Base-by-base conservation (phyloP, 2,113 vertebrate species). In the Dicerorhinus sumatrensis region DNA sequence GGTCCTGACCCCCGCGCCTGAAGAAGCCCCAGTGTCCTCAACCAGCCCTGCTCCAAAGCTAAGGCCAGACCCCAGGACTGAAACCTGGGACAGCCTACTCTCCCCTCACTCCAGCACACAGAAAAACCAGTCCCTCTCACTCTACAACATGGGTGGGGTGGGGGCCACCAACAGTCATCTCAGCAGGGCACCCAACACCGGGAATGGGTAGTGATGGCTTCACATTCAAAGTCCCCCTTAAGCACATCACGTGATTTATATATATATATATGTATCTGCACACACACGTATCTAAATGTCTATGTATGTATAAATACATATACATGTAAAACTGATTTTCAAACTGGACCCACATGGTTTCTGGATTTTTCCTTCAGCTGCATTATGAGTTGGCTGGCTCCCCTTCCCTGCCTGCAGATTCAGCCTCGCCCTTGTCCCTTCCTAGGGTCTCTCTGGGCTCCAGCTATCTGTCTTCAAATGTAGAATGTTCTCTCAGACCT, bases 381-480 rank as follows among this genome's bases (percentile, higher is more conserved):
- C 58, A 54, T n/a, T 11, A 54, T n/a, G 48, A 67, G 17, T n/a
- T 72, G 63, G 56, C 93, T 89, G 58, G 77, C 54, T 93, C 31
- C 65, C 69, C 10, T 31, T 36, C 56, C 54, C 36, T 20, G 67
- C 25, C 60, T 54, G 29, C 16, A 84, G 75, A 31, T 70, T 62
- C 86, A 70, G 67, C 46, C 56, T 79, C 48, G 25, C 31, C 58
- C 17, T 10, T 6, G n/a, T 20, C 63, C 92, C 70, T 33, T 70
- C 77, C 70, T 33, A 27, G 73, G 63, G n/a, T 39, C 42, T 29
- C 56, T 31, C 81, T 54, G 56, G 72, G 67, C 29, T 69, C 76
- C 8, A 14, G 76, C 54, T 76, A 62, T 67, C 60, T 42, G 29
- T 82, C 39, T 73, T 56, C 62, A 60, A 46, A 48, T 1, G 21